phyloP scores from a whole-genome alignment of 2,888 invertebrate species.

The Thecophora atra region DNA sequence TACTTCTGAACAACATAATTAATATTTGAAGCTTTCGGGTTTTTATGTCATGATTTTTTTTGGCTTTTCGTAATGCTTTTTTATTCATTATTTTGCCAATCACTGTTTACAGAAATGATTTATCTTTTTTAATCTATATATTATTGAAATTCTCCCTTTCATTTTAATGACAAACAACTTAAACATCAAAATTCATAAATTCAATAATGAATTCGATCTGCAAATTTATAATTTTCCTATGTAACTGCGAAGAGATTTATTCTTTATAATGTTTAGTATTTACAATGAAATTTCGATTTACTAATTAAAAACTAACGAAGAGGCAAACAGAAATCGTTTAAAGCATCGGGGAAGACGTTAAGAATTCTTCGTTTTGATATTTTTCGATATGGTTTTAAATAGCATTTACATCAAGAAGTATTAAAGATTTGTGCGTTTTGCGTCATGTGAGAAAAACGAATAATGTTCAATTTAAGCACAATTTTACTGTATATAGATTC shows the following conservation, averaged over 20 bases:
- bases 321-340: neutral
- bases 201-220: too few species aligned
- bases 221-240: too few species aligned
- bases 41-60: neutral
- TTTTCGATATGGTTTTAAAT: constrained; percentile 25
- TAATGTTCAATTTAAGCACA: too few species aligned
- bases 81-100: neutral
- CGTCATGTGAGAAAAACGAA: neutral
- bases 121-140: too few species aligned
- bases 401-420: neutral
- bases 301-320: too few species aligned
- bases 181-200: too few species aligned
- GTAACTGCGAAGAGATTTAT: too few species aligned
- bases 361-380: constrained; percentile 22
- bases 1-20: constrained; percentile 26
- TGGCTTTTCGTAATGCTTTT: neutral
- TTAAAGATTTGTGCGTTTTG: constrained; percentile 20
- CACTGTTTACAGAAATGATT: neutral
- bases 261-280: too few species aligned
- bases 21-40: constrained; percentile 45
- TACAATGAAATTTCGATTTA: too few species aligned
- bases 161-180: too few species aligned
- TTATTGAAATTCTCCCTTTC: too few species aligned
- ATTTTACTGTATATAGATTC: too few species aligned
- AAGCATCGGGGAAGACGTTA: constrained; percentile 12